phyloP scores from a whole-genome alignment of 2,888 invertebrate species.

The Cotesia congregata region DNA sequence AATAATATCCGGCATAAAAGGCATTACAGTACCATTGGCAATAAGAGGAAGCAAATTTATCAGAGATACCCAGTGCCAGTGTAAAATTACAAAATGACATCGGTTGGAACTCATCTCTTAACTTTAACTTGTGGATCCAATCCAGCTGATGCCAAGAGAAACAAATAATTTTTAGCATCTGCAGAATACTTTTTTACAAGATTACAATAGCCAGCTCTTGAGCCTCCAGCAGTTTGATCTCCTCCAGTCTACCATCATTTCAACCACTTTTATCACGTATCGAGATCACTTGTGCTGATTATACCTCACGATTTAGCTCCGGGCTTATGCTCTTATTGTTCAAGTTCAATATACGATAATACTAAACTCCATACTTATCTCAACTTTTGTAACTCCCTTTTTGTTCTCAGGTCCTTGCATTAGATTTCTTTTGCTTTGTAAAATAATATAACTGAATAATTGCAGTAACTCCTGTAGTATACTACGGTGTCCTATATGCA shows the following conservation, averaged over 20 bases:
- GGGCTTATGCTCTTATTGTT: slow-evolving; percentile 1
- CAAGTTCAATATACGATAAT: slow-evolving; percentile 1
- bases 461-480: background rate
- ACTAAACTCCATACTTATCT: background rate
- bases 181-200: slow-evolving; percentile 9
- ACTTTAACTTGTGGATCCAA: background rate
- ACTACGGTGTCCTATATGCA: background rate
- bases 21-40: too few species aligned
- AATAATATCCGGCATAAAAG: too few species aligned
- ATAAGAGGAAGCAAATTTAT: background rate
- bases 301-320: slow-evolving; percentile 1
- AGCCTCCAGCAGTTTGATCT: slow-evolving; percentile 3
- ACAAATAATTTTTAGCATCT: background rate
- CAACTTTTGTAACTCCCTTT: background rate
- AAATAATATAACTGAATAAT: too few species aligned
- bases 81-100: slow-evolving; percentile 30
- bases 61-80: background rate
- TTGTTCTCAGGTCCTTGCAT: background rate
- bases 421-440: too few species aligned
- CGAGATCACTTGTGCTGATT: background rate
- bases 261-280: background rate
- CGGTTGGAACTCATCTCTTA: slow-evolving; percentile 3
- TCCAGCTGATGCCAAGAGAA: background rate
- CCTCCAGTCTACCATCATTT: background rate
- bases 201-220: background rate